A percentile compares a stretch with the other conserved stretches of the same genome.
Evolutionary conservation across 2,888 invertebrate species (phyloP).

Genomic region (Leptarthrus brevirostris): DNA sequence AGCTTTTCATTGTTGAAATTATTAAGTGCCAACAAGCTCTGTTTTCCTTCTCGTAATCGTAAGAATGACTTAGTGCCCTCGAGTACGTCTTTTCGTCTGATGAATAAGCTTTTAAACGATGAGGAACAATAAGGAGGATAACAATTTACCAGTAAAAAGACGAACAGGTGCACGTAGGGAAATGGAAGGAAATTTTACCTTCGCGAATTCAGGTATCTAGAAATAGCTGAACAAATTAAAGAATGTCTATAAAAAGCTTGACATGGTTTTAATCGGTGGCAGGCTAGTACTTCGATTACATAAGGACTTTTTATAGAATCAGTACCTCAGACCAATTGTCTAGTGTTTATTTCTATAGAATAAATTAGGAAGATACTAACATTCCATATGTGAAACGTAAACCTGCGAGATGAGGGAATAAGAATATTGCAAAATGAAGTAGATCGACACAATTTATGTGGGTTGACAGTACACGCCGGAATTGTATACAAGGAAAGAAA

Average conservation of each 20-base stretch:
- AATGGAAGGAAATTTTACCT: conserved; percentile 5
- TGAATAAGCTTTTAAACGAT: conserved; percentile 24
- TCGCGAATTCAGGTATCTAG: neutral
- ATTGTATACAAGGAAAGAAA: no score
- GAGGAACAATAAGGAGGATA: neutral
- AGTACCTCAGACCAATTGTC: no score
- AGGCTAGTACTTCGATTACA: no score
- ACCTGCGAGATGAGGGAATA: no score
- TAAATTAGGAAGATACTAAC: no score
- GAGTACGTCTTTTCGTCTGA: conserved; percentile 3
- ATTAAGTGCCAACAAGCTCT: conserved; percentile 24
- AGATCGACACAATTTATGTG: no score
- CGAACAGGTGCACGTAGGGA: conserved; percentile 5
- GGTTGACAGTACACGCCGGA: no score
- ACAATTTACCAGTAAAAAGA: neutral
- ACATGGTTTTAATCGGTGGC: no score
- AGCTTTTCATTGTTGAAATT: conserved; percentile 41
- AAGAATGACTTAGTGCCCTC: conserved; percentile 7
- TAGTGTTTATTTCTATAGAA: no score
- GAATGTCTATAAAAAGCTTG: conserved; percentile 1
- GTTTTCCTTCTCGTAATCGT: conserved; percentile 20
- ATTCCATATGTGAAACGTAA: no score
- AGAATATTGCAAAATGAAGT: no score
- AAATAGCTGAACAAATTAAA: neutral
- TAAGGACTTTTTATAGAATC: no score